Conservation (phyloP, 2,888 invertebrate species). For the Gymnosoma rotundatum region DNA sequence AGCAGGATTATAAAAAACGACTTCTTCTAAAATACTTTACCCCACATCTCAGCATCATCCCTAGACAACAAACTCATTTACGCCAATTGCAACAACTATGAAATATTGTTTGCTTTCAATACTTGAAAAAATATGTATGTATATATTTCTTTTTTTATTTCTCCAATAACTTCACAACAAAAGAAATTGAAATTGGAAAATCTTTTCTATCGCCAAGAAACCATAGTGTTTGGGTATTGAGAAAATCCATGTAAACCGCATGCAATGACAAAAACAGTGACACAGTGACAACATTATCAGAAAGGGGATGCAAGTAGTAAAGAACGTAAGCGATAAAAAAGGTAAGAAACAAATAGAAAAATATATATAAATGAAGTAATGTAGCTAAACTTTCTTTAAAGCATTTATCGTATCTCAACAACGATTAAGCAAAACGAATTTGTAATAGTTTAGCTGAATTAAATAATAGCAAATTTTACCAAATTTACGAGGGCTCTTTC, state of each 20-base stretch:
- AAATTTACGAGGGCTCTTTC: conserved; percentile 19
- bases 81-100: conserved; percentile 42
- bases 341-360: not conserved
- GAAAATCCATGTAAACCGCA: no score
- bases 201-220: conserved; percentile 41
- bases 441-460: conserved; percentile 64
- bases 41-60: no score
- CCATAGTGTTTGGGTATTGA: no score
- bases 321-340: not conserved
- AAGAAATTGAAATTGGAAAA: conserved; percentile 50
- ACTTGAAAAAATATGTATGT: conserved; percentile 39
- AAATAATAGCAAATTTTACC: conserved; percentile 54
- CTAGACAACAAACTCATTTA: not conserved
- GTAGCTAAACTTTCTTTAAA: no score
- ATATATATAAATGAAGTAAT: conserved; percentile 41
- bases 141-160: no score
- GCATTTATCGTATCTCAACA: no score
- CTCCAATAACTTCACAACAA: not conserved
- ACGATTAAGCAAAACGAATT: no score
- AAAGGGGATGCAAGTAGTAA: conserved; percentile 10
- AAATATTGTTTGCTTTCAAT: conserved; percentile 63
- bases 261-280: conserved; percentile 37
- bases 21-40: no score
- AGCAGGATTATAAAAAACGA: no score
- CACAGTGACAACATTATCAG: conserved; percentile 55